Evolutionary conservation across 2,888 invertebrate genomes (phyloP).

Genomic region (Chaetoderma sp.): DNA sequence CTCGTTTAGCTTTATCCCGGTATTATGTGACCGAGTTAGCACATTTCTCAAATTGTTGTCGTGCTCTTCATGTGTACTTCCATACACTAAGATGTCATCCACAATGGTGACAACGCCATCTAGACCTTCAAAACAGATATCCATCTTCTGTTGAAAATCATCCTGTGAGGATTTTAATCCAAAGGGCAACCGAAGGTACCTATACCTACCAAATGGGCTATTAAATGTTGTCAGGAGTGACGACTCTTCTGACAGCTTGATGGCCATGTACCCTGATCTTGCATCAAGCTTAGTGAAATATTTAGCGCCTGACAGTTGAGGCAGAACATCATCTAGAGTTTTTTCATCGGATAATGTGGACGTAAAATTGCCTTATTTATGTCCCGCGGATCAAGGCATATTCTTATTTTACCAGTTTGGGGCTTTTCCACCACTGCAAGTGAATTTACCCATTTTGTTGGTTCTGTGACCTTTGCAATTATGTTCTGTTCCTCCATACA

Average conservation of each 20-base stretch:
- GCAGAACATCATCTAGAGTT: constrained; percentile 25
- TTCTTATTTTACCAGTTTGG: constrained; percentile 3
- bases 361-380: constrained; percentile 12
- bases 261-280: constrained; percentile 29
- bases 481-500: not conserved
- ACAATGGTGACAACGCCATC: constrained; percentile 25
- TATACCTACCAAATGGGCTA: constrained; percentile 23
- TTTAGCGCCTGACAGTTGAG: constrained; percentile 21
- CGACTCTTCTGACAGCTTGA: constrained; percentile 13
- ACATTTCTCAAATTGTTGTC: constrained; percentile 33
- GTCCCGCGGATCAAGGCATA: constrained; percentile 21
- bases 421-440: constrained; percentile 20
- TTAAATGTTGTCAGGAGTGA: constrained; percentile 17
- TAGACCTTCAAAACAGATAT: constrained; percentile 27
- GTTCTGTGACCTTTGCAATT: constrained; percentile 10
- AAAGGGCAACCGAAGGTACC: constrained; percentile 35
- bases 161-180: constrained; percentile 31
- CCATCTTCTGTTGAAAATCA: constrained; percentile 31
- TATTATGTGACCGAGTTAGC: constrained; percentile 20
- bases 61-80: constrained; percentile 26
- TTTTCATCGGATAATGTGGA: constrained; percentile 7
- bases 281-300: constrained; percentile 29
- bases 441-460: constrained; percentile 21
- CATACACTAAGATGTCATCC: constrained; percentile 35
- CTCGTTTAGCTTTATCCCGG: constrained; percentile 23